Evolutionary conservation across 2,888 invertebrate species (phyloP), one percentile per base, ranked within the genome.

Genomic region (Cremastobaeus sp.): DNA sequence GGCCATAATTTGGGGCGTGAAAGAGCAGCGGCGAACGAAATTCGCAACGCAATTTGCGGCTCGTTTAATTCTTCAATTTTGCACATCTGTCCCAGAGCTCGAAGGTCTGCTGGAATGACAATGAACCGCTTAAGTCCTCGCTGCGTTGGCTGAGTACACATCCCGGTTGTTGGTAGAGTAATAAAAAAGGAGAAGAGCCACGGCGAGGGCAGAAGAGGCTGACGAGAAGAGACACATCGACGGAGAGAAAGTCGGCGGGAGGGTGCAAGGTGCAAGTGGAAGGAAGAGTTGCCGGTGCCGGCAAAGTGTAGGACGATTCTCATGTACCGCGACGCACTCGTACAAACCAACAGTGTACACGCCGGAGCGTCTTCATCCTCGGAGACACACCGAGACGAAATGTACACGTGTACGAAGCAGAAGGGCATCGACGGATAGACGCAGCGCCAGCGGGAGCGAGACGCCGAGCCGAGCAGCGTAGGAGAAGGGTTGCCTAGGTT

Each of bases 401-500:
- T 78, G 76, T 74, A 82, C 75, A 73, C 70, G 77, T 69, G 57
- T 69, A 28, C 12, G 11, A 14, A 25, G 25, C 3, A 25, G 41
- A 17, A 37, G 20, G 15, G 59, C 50, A n/a, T n/a, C n/a, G n/a
- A n/a, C n/a, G n/a, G n/a, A n/a, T n/a, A n/a, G n/a, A n/a, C n/a
- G n/a, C n/a, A n/a, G n/a, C n/a, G n/a, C n/a, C n/a, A n/a, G 39
- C 41, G 70, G 48, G 57, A 14, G 54, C 17, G 39, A 35, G 20
- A 28, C 14, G 20, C 18, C 6, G 52, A 20, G 25, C n/a, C n/a
- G 15, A 62, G 55, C 17, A 47, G 79, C 78, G 83, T 82, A 81
- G 83, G 81, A 83, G 82, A 86, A 86, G 85, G 86, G 86, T 86
- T 86, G 82, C 84, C 87, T 85, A 86, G 86, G 86, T 86, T 86